Evolutionary conservation across 2,888 invertebrate genomes (phyloP).

Genomic region (Pharmacophagus antenor): DNA sequence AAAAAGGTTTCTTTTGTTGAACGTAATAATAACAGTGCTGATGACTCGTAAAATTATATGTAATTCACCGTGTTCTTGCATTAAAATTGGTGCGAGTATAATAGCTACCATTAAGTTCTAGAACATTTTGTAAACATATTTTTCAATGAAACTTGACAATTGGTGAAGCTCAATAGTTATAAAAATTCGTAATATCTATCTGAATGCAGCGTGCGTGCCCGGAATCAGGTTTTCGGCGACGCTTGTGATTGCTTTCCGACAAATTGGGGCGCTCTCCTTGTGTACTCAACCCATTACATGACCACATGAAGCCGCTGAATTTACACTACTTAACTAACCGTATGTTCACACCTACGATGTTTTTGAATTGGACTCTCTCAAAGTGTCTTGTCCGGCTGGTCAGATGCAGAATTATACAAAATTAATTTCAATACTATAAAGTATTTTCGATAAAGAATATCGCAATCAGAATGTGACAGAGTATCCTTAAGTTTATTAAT

Average conservation of each 20-base stretch:
- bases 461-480: no score
- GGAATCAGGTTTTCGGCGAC: conserved; percentile 36
- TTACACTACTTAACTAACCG: conserved; percentile 72
- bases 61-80: neutral
- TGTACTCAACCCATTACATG: conserved; percentile 68
- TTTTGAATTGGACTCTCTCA: conserved; percentile 1
- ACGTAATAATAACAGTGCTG: no score
- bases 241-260: conserved; percentile 56
- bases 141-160: neutral
- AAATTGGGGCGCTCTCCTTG: conserved; percentile 46
- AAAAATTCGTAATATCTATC: conserved; percentile 20
- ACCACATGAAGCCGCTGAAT: conserved; percentile 53
- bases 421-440: no score
- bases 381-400: no score
- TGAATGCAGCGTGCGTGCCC: conserved; percentile 43
- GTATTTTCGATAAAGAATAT: no score
- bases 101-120: neutral
- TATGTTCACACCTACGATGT: conserved; percentile 41
- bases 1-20: neutral
- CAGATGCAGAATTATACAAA: no score
- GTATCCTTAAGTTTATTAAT: no score
- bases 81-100: neutral
- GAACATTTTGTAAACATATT: no score
- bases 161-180: neutral
- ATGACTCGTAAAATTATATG: no score